These are phyloP conservation scores for Drosophila seguyi DNA, from an alignment of 1,140 invertebrate genomes.

Conservation along the genomic window DNA sequence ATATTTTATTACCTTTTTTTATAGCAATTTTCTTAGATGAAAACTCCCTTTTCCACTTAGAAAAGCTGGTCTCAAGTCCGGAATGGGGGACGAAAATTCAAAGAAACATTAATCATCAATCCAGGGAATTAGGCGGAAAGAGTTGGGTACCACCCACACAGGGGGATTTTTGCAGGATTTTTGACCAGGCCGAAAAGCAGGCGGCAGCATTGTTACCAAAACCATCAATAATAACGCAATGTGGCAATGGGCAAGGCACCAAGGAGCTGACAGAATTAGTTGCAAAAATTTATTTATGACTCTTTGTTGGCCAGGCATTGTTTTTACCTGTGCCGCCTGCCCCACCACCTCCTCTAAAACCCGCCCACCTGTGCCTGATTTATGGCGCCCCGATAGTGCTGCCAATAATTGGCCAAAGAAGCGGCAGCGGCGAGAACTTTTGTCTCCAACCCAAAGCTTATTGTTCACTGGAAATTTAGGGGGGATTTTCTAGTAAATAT, in stretches of 20 bases:
- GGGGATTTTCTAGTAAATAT: too few species aligned
- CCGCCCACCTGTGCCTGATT: conserved; percentile 51
- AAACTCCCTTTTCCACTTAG: conserved; percentile 18
- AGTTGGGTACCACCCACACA: neutral
- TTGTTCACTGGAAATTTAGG: conserved; percentile 11
- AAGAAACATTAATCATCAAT: conserved; percentile 59
- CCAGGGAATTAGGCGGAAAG: conserved; percentile 18
- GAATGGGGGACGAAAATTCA: neutral
- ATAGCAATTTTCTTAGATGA: neutral
- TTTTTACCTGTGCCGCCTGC: conserved; percentile 30
- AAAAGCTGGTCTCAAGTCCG: neutral
- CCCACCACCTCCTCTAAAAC: too few species aligned
- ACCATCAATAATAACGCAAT: conserved; percentile 80
- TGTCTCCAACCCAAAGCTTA: conserved; percentile 35
- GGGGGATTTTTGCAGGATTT: neutral
- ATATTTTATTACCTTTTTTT: neutral
- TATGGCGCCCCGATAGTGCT: conserved; percentile 54
- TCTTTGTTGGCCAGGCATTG: conserved; percentile 65
- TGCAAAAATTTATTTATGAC: conserved; percentile 80
- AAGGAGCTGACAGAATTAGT: conserved; percentile 76
- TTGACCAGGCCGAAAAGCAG: conserved; percentile 39
- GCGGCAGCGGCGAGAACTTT: conserved; percentile 29
- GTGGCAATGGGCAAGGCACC: conserved; percentile 61
- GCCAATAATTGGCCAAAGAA: conserved; percentile 56
- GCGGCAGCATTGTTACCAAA: conserved; percentile 61